A percentile compares a stretch with the other conserved stretches of the same genome.
phyloP scores from a whole-genome alignment of 1,140 invertebrate genomes.

The Formica exsecta region DNA sequence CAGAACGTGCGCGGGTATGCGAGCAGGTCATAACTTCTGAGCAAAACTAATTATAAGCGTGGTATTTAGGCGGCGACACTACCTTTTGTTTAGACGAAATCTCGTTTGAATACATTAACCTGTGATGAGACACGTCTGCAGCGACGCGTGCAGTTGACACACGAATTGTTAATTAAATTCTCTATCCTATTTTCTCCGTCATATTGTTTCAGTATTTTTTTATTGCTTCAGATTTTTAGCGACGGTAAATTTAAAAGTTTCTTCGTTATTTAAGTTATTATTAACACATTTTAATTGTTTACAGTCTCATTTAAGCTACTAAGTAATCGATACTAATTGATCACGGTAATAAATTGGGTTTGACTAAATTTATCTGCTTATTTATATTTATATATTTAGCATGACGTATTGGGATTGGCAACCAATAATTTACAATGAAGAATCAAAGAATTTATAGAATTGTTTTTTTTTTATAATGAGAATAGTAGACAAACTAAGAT shows the following conservation, averaged over 20 bases:
- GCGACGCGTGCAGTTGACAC: constrained; percentile 32
- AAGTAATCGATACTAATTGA: neutral
- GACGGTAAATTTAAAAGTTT: neutral
- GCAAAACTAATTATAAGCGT: constrained; percentile 80
- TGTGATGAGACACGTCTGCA: constrained; percentile 53
- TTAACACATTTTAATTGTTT: neutral
- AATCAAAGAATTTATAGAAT: neutral
- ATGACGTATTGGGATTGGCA: neutral
- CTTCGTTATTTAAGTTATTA: neutral
- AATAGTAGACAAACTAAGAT: neutral
- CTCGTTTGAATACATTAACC: constrained; percentile 79
- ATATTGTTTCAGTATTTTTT: constrained; percentile 36
- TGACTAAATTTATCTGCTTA: neutral
- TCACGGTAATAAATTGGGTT: neutral
- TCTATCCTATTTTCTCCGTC: constrained; percentile 4
- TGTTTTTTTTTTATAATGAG: neutral
- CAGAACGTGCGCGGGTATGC: constrained; percentile 16
- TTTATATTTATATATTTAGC: constrained; percentile 1
- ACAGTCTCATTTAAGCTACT: neutral
- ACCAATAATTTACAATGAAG: neutral
- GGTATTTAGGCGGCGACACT: constrained; percentile 75
- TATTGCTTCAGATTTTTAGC: constrained; percentile 44
- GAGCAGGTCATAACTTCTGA: constrained; percentile 73
- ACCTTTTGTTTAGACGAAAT: constrained; percentile 80
- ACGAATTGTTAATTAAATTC: constrained; percentile 71